Conservation (phyloP, 37 sponge, comb jelly and placozoan species). For the Agelas oroides region DNA sequence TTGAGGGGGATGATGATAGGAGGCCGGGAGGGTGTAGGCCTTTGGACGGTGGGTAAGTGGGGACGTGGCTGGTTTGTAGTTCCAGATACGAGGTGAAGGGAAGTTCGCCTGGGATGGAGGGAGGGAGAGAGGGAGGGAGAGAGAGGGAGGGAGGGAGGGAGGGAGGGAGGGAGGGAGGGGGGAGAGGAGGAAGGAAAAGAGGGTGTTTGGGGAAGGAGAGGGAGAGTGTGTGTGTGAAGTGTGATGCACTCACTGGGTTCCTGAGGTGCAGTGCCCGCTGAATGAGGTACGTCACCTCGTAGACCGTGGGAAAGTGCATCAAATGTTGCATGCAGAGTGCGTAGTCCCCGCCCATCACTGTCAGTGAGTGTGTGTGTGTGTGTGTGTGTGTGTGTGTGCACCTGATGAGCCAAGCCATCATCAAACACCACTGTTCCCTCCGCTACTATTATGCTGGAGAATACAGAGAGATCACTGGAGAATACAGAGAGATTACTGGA, state of each 20-base stretch:
- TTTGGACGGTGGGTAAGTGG: too few relatives aligned
- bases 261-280: constrained; percentile 88
- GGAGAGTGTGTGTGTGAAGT: neutral
- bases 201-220: neutral
- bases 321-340: constrained; percentile 82
- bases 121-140: constrained; percentile 52
- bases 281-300: constrained; percentile 81
- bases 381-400: constrained; percentile 15
- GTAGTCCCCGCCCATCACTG: constrained; percentile 90
- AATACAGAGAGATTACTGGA: too few relatives aligned
- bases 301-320: constrained; percentile 86
- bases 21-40: too few relatives aligned
- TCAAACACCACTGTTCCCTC: too few relatives aligned
- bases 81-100: constrained; percentile 30
- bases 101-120: constrained; percentile 22
- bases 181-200: constrained; percentile 21
- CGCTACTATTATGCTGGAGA: too few relatives aligned
- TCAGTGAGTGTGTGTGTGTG: neutral
- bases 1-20: too few relatives aligned
- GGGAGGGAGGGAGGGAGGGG: constrained; percentile 34
- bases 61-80: constrained; percentile 16
- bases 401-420: too few relatives aligned
- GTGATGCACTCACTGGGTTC: constrained; percentile 82
- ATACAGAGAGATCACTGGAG: too few relatives aligned
- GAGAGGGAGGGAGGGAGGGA: constrained; percentile 30